These are phyloP conservation scores for Beroe forskalii DNA, from an alignment of 37 sponge, comb jelly and placozoan genomes.

Conservation along the genomic window DNA sequence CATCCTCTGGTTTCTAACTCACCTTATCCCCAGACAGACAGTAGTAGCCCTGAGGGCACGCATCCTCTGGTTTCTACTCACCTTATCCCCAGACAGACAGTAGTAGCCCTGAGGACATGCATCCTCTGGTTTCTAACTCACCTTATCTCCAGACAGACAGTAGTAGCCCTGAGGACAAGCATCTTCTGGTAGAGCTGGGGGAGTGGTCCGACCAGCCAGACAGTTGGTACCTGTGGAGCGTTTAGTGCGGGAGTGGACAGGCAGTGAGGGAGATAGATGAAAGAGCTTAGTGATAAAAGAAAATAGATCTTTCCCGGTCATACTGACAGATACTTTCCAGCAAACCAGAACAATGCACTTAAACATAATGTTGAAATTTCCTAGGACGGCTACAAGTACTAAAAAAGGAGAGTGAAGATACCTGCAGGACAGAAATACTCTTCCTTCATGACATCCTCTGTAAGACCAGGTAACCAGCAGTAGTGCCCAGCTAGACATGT, in stretches of 20 bases:
- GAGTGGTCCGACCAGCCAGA: not conserved
- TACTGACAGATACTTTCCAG: too few species aligned
- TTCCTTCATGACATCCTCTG: not conserved
- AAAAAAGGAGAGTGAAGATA: too few species aligned
- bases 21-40: not conserved
- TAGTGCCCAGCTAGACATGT: slow-evolving; percentile 64
- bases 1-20: not conserved
- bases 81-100: slow-evolving; percentile 57
- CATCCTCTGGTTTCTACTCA: not conserved
- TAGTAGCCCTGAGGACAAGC: slow-evolving; percentile 65
- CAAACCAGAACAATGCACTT: too few species aligned
- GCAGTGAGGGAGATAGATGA: too few species aligned
- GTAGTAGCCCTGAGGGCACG: too few species aligned
- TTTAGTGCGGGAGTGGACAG: too few species aligned
- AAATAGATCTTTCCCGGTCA: too few species aligned
- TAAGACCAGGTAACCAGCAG: slow-evolving; percentile 62
- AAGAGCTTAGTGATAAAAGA: too few species aligned
- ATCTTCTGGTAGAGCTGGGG: slow-evolving; percentile 6
- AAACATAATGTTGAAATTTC: too few species aligned
- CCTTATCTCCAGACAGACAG: slow-evolving; percentile 58
- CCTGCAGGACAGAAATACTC: slow-evolving; percentile 56
- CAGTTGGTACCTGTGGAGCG: slow-evolving; percentile 44
- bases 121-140: slow-evolving; percentile 7
- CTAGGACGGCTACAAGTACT: too few species aligned
- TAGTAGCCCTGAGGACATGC: slow-evolving; percentile 65